Percentiles rank a stretch among this genome's conserved stretches.
These are phyloP conservation scores for Eucriotettix oculatus DNA, from an alignment of 2,888 invertebrate genomes.

Conservation along the genomic window DNA sequence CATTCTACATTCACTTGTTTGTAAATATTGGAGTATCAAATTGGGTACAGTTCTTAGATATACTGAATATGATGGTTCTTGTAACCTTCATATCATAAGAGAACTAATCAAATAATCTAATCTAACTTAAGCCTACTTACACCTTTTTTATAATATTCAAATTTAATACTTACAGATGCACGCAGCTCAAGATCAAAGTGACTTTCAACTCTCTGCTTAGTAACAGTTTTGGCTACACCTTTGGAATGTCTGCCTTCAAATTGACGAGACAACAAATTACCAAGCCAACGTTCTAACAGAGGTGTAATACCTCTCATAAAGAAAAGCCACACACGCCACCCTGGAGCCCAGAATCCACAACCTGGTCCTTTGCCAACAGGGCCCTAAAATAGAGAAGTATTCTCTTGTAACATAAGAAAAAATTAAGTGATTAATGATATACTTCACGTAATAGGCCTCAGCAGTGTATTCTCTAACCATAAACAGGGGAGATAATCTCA, in stretches of 20 bases:
- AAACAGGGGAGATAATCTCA: neutral
- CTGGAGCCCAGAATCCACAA: conserved; percentile 96
- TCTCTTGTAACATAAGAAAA: too few relatives aligned
- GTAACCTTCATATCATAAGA: too few relatives aligned
- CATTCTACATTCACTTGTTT: too few relatives aligned
- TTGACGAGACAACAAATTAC: conserved; percentile 92
- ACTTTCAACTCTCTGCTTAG: conserved; percentile 97
- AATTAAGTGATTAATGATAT: too few relatives aligned
- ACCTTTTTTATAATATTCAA: too few relatives aligned
- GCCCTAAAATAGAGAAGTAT: conserved; percentile 39
- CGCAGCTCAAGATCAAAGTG: conserved; percentile 98
- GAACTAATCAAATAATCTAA: too few relatives aligned
- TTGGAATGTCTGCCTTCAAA: conserved; percentile 99
- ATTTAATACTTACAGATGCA: conserved; percentile 73
- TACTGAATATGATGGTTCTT: too few relatives aligned
- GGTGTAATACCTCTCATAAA: conserved; percentile 99
- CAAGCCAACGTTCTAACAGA: conserved; percentile 94
- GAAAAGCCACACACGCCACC: conserved; percentile 99
- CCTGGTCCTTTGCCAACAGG: conserved; percentile 98
- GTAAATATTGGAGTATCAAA: too few relatives aligned
- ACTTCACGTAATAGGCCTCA: neutral
- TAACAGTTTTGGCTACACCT: conserved; percentile 98
- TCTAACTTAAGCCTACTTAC: too few relatives aligned
- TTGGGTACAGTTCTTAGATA: too few relatives aligned
- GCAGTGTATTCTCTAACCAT: neutral